phyloP scores from a whole-genome alignment of 1,140 invertebrate species.

The Drosophila melanogaster region DNA sequence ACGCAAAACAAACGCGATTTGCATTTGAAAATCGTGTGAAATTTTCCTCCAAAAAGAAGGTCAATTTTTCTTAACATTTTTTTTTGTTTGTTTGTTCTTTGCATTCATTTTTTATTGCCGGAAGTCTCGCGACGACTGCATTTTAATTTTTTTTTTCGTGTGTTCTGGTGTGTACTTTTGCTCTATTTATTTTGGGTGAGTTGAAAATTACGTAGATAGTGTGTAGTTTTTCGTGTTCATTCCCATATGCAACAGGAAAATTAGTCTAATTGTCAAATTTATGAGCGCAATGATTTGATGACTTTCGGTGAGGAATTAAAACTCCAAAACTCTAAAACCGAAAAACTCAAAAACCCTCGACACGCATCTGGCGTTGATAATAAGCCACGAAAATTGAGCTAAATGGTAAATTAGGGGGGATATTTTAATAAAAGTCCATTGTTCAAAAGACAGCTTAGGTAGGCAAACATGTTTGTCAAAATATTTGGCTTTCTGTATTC shows the following conservation, averaged over 20 bases:
- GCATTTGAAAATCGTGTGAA: constrained; percentile 78
- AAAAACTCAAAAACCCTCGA: constrained; percentile 32
- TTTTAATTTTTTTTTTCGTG: constrained; percentile 28
- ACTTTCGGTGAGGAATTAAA: constrained; percentile 9
- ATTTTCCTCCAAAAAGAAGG: constrained; percentile 55
- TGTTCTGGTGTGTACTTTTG: constrained; percentile 33
- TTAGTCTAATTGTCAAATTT: constrained; percentile 79
- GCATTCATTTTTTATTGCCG: constrained; percentile 38
- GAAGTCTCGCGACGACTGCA: constrained; percentile 61
- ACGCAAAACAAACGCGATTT: constrained; percentile 54
- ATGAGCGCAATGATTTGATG: constrained; percentile 70
- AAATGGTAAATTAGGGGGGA: background rate
- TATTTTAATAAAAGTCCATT: background rate
- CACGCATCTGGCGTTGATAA: constrained; percentile 75
- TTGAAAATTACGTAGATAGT: constrained; percentile 11
- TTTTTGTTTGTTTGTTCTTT: constrained; percentile 31
- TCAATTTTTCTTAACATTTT: constrained; percentile 45
- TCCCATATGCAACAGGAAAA: constrained; percentile 55
- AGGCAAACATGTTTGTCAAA: background rate
- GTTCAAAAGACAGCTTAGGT: background rate
- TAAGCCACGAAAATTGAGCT: constrained; percentile 17
- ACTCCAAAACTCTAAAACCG: constrained; percentile 15
- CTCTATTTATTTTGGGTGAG: constrained; percentile 45
- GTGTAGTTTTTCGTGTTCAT: background rate
- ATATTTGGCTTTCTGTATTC: background rate